phyloP scores from a whole-genome alignment of 2,888 invertebrate species.

The Operophtera brumata region DNA sequence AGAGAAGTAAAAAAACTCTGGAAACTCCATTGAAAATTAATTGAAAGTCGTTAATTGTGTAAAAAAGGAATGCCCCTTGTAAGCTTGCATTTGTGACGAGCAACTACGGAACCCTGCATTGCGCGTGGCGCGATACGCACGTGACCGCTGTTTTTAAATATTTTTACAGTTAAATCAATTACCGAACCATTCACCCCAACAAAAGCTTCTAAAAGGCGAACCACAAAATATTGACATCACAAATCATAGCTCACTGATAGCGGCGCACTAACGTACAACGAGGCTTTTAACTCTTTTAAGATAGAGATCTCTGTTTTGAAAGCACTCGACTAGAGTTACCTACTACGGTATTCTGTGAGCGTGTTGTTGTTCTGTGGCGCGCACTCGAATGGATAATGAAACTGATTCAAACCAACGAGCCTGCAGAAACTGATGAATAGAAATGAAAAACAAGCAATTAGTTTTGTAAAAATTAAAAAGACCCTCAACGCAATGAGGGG shows the following conservation, averaged over 20 bases:
- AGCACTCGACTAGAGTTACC: conserved; percentile 11
- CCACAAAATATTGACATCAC: conserved; percentile 23
- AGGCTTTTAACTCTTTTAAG: conserved; percentile 45
- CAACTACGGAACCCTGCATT: no score
- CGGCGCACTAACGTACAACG: conserved; percentile 32
- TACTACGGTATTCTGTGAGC: conserved; percentile 2
- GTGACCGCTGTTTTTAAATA: no score
- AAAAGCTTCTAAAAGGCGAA: conserved; percentile 21
- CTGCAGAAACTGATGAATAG: not conserved
- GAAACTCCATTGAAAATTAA: no score
- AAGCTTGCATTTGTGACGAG: no score
- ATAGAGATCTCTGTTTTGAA: conserved; percentile 38
- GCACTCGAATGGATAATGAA: not conserved
- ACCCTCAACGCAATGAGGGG: no score
- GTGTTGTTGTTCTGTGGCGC: not conserved
- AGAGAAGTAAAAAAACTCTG: no score
- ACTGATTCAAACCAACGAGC: not conserved
- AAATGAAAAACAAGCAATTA: no score
- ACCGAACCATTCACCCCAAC: conserved; percentile 16
- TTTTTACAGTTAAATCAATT: conserved; percentile 14
- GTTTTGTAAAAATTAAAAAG: no score
- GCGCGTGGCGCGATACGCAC: no score
- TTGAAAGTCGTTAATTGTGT: no score
- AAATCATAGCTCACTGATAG: conserved; percentile 17
- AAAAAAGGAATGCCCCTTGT: no score